Base-by-base conservation (phyloP, 2,113 vertebrate species). In the Maylandia zebra region DNA sequence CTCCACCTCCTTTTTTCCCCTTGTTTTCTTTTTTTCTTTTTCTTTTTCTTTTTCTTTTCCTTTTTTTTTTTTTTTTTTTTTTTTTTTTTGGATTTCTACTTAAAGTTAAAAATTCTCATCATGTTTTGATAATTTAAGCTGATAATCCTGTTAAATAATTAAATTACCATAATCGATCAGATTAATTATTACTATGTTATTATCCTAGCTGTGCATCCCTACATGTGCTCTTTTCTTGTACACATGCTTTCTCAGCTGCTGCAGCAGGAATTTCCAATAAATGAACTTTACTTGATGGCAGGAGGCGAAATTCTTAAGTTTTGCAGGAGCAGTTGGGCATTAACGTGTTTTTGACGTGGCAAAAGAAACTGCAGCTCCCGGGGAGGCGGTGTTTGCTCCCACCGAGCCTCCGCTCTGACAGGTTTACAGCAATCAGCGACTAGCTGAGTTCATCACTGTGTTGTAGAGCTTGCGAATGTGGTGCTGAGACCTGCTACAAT, bases 1-100 rank as follows among this genome's bases (percentile, higher is more conserved):
- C 24, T 19, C 24, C 43, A 3, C 71, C 64, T 19, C 30, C 3
- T 19, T 36, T 36, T 32, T 64, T 3, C 19, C 19, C 34, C 64
- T 13, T 0, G 4, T n/a, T 66, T 66, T 66, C 17, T n/a, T n/a
- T 8, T 66, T n/a, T 36, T n/a, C 32, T 3, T 59, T 2, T n/a
- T 16, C 24, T 8, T 66, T n/a, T 36, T n/a, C 32, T 3, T 59
- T 2, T n/a, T 16, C 24, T 0, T 27, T 32, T 24, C 2, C 0
- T 22, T 6, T 6, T 6, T 5, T 17, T 10, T 36, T 10, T 36
- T 22, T 22, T 6, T 6, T 6, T 5, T 36, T 22, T 22, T 22
- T 22, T 22, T 22, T 22, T 36, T 16, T 3, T 16, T 16, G 2
- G 64, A 71, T 24, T 71, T 24, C 36, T 16, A 16, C n/a, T 43